phyloP scores from a whole-genome alignment of 2,888 invertebrate genomes.

The Sphinx pinastri region DNA sequence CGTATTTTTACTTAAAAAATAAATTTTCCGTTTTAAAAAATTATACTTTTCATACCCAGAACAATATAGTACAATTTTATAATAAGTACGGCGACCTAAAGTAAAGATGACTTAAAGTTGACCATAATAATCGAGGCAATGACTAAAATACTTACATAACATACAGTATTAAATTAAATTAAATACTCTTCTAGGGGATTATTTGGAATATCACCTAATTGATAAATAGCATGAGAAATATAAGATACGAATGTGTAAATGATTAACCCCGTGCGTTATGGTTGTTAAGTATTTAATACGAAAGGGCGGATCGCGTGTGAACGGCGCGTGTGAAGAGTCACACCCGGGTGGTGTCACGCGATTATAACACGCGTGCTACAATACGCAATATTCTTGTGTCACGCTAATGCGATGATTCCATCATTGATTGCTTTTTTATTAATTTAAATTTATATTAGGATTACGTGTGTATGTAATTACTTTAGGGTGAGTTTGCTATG shows the following conservation, averaged over 20 bases:
- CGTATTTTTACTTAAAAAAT: no score
- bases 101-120: no score
- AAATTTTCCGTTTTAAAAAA: no score
- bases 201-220: background rate
- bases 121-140: no score
- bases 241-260: constrained; percentile 2
- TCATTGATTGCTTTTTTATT: background rate
- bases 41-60: no score
- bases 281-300: constrained; percentile 29
- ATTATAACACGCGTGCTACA: constrained; percentile 51
- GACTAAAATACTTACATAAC: no score
- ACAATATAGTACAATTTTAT: no score
- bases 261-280: constrained; percentile 35
- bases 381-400: constrained; percentile 38
- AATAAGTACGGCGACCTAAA: no score
- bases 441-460: background rate
- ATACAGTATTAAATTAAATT: no score
- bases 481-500: no score
- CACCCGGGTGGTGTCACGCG: constrained; percentile 70
- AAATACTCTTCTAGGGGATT: no score
- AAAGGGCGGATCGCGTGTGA: constrained; percentile 62
- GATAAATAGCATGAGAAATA: background rate
- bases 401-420: constrained; percentile 32
- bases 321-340: constrained; percentile 66
- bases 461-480: no score